A percentile compares a stretch with the other conserved stretches of the same genome.
phyloP scores from a whole-genome alignment of 1,140 invertebrate genomes.

The Drosophila parabipectinata region DNA sequence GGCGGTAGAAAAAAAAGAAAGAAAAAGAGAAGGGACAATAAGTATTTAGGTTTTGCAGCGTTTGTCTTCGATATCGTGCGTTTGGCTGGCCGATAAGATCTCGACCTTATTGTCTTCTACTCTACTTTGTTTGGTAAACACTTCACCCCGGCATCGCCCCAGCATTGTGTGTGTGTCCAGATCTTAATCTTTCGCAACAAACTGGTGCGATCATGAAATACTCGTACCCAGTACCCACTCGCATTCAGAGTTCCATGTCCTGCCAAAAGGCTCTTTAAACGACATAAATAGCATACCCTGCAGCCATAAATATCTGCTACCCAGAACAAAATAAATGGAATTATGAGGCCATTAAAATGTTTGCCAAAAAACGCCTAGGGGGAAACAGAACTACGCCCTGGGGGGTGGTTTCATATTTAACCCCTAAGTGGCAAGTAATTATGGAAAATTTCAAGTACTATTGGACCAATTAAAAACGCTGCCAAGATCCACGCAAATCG shows the following conservation, averaged over 20 bases:
- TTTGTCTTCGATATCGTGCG: constrained; percentile 47
- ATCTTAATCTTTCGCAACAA: constrained; percentile 46
- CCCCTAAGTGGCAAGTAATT: background rate
- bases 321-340: constrained; percentile 46
- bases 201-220: constrained; percentile 36
- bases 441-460: background rate
- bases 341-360: constrained; percentile 63
- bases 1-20: constrained; percentile 81
- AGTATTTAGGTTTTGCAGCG: constrained; percentile 5
- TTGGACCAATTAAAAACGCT: background rate
- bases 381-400: constrained; percentile 3
- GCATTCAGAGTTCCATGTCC: background rate
- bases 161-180: constrained; percentile 21
- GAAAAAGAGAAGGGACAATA: constrained; percentile 1
- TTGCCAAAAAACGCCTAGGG: constrained; percentile 29
- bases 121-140: constrained; percentile 53
- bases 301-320: constrained; percentile 51
- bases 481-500: constrained; percentile 4
- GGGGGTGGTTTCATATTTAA: constrained; percentile 8
- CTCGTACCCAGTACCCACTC: constrained; percentile 14
- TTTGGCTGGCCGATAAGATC: constrained; percentile 48
- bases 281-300: constrained; percentile 55
- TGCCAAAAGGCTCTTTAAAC: constrained; percentile 1
- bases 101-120: constrained; percentile 38
- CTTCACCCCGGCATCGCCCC: constrained; percentile 11